Percentiles rank a stretch among this genome's conserved stretches.
Evolutionary conservation across 2,113 vertebrate genomes (phyloP).

Genomic region (Mus pahari): DNA sequence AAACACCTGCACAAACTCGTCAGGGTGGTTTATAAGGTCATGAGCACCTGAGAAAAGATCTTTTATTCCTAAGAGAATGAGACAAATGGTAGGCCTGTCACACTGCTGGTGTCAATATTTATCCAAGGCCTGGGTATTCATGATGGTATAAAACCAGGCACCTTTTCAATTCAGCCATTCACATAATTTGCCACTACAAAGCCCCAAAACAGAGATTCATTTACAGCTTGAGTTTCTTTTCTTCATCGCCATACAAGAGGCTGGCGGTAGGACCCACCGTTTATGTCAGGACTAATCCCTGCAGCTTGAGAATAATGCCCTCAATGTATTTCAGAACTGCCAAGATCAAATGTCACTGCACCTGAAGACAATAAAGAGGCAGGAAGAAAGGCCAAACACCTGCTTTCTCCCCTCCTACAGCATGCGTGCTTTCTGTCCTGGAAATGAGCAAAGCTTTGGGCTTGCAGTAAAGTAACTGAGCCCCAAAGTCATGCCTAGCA

Average conservation of each 20-base stretch:
- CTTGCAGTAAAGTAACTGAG: constrained; percentile 36
- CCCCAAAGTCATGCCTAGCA: background rate
- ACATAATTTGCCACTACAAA: constrained; percentile 71
- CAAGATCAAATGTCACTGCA: constrained; percentile 53
- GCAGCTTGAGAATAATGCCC: background rate
- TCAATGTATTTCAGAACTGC: constrained; percentile 49
- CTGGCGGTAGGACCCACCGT: background rate
- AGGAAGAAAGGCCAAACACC: constrained; percentile 37
- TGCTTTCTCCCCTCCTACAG: background rate
- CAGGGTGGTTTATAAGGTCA: constrained; percentile 73
- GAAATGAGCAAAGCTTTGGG: constrained; percentile 57
- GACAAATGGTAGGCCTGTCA: constrained; percentile 77
- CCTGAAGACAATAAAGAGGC: background rate
- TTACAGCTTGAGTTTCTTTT: constrained; percentile 70
- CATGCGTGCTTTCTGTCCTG: background rate
- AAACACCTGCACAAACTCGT: constrained; percentile 76
- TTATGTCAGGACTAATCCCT: constrained; percentile 26
- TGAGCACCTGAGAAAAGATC: constrained; percentile 58
- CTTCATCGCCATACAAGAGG: constrained; percentile 48
- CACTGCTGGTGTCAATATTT: constrained; percentile 85
- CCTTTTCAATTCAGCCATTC: constrained; percentile 68
- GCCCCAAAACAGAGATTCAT: constrained; percentile 65
- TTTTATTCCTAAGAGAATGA: constrained; percentile 78
- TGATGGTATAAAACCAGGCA: constrained; percentile 70
- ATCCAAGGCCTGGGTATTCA: constrained; percentile 80